phyloP scores from a whole-genome alignment of 2,113 vertebrate genomes.

The Dicaeum eximium region DNA sequence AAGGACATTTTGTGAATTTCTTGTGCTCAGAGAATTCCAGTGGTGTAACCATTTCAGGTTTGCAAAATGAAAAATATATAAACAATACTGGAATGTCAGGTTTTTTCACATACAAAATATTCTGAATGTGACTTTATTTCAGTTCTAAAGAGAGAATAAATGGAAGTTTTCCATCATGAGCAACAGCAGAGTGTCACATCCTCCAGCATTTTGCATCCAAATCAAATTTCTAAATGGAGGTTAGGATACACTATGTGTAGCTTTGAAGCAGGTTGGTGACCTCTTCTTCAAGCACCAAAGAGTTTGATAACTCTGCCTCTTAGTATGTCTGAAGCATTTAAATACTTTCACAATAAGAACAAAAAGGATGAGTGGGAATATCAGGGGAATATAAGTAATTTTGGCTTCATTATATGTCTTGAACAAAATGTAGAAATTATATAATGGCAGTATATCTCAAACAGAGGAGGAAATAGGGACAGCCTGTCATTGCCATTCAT shows the following conservation, averaged over 20 bases:
- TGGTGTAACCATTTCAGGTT: neutral
- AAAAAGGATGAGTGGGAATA: neutral
- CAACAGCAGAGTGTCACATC: neutral
- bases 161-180: neutral
- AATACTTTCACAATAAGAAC: neutral
- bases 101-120: neutral
- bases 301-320: neutral
- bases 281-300: neutral
- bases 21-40: neutral
- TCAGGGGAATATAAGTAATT: neutral
- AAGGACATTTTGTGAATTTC: neutral
- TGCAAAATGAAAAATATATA: neutral
- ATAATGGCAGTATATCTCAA: neutral
- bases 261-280: neutral
- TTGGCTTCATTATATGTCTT: neutral
- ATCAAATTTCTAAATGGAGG: neutral
- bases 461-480: neutral
- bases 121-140: neutral
- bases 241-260: neutral
- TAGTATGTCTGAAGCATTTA: neutral
- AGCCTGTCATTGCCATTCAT: neutral
- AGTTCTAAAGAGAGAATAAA: neutral
- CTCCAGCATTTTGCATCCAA: neutral
- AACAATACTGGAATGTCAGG: neutral
- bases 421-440: neutral